Base-by-base conservation (phyloP, 2,888 invertebrate genomes). In the Habrosyne pyritoides region DNA sequence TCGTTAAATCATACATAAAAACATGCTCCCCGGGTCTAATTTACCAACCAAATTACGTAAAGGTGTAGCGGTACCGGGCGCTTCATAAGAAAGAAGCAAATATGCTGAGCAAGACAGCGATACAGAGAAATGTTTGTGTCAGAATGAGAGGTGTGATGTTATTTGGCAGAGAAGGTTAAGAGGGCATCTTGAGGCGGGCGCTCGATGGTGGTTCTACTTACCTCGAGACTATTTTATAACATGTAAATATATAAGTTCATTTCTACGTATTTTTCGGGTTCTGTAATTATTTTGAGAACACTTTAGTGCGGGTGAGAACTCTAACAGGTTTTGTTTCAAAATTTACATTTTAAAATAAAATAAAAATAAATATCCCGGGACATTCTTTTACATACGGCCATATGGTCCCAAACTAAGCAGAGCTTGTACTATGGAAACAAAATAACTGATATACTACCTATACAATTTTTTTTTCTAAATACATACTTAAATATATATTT, bases 151-250 rank as follows among this genome's bases (percentile, higher is more conserved):
- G 56, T 56, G 4, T 33, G 56, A 62, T 73, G 70, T 76, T 77
- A 75, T 79, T 80, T 73, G 68, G 61, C 61, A 57, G 63, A 64
- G 56, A 68, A 68, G 67, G 68, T 65, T 69, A 59, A 69, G 69
- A 68, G 71, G 75, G 69, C 71, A 72, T 72, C 73, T 81, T 73
- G 71, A 71, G 80, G 67, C 69, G 68, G 72, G 66, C 67, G 60
- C 66, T 73, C 74, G 66, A 63, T 70, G 66, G 61, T 57, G 52
- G 59, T 30, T 28, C 28, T 28, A 50, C 28, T 68, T 63, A 60
- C 61, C 53, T 56, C 52, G 56, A 53, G 61, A 56, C 71, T 69
- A 67, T 69, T 63, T 61, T 61, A 63, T 69, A 67, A 65, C 53
- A 59, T 24, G 50, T 53, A 53, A 52, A 52, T 55, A 47, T 47